A percentile compares a stretch with the other conserved stretches of the same genome.
phyloP scores from a whole-genome alignment of 2,888 invertebrate genomes.

The Sipunculus nudus region DNA sequence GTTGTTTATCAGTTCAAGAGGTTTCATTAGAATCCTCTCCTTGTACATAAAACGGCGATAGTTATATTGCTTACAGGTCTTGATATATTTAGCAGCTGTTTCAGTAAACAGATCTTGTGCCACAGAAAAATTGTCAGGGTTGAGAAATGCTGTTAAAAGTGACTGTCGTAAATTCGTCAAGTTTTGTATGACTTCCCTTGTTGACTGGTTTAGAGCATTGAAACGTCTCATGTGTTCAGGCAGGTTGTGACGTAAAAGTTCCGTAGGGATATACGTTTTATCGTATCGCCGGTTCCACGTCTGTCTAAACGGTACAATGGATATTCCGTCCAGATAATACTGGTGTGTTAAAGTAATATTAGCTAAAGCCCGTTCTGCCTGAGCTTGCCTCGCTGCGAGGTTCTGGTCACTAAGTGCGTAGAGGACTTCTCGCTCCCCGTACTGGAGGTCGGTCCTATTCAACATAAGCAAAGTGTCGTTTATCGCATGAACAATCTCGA shows the following conservation, averaged over 20 bases:
- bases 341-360: constrained; percentile 14
- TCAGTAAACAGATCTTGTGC: no score
- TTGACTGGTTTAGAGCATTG: no score
- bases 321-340: constrained; percentile 9
- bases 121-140: no score
- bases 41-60: constrained; percentile 9
- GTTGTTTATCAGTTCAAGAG: not conserved
- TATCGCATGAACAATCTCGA: constrained; percentile 1
- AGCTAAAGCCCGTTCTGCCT: not conserved
- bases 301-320: constrained; percentile 1
- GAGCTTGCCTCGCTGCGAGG: not conserved
- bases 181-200: no score
- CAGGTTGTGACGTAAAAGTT: no score
- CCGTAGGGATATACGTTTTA: constrained; percentile 1
- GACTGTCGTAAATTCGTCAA: no score
- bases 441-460: not conserved
- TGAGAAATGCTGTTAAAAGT: no score
- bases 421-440: not conserved
- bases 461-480: not conserved
- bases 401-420: no score
- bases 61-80: constrained; percentile 5
- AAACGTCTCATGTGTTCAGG: no score
- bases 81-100: not conserved
- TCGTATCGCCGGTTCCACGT: constrained; percentile 19
- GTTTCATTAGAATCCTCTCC: constrained; percentile 3